phyloP scores from a whole-genome alignment of 1,140 invertebrate species.

The Cardiocondyla obscurior region DNA sequence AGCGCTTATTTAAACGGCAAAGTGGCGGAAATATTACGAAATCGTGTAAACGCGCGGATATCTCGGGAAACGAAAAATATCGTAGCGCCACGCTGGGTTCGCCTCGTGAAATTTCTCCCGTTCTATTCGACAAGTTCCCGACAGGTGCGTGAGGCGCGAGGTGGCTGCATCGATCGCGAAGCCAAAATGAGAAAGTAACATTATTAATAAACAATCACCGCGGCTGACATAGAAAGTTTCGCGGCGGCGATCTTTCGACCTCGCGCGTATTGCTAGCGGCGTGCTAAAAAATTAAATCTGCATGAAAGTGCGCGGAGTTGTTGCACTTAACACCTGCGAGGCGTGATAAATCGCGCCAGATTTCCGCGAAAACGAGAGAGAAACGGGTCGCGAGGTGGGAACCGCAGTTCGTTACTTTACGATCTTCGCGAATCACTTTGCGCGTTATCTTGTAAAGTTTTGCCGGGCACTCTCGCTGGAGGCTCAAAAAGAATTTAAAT shows the following conservation, averaged over 20 bases:
- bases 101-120: conserved; percentile 14
- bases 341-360: background rate
- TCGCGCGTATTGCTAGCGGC: background rate
- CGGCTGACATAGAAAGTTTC: conserved; percentile 44
- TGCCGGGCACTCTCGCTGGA: background rate
- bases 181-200: conserved; percentile 39
- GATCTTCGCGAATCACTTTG: background rate
- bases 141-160: conserved; percentile 32
- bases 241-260: conserved; percentile 15
- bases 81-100: background rate
- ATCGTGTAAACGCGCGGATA: background rate
- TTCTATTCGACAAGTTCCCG: conserved; percentile 24
- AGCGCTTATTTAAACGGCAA: background rate
- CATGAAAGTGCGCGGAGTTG: background rate
- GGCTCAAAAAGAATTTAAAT: background rate
- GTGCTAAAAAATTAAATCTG: conserved; percentile 13
- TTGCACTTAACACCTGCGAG: background rate
- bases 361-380: background rate
- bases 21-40: conserved; percentile 13
- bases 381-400: background rate
- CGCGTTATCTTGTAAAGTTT: background rate
- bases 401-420: background rate
- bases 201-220: conserved; percentile 42
- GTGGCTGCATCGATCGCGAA: conserved; percentile 36
- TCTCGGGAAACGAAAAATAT: conserved; percentile 9